Percentiles rank a stretch among this genome's conserved stretches.
Conservation (phyloP, 2,113 vertebrate genomes). For the Engraulis encrasicolus region DNA sequence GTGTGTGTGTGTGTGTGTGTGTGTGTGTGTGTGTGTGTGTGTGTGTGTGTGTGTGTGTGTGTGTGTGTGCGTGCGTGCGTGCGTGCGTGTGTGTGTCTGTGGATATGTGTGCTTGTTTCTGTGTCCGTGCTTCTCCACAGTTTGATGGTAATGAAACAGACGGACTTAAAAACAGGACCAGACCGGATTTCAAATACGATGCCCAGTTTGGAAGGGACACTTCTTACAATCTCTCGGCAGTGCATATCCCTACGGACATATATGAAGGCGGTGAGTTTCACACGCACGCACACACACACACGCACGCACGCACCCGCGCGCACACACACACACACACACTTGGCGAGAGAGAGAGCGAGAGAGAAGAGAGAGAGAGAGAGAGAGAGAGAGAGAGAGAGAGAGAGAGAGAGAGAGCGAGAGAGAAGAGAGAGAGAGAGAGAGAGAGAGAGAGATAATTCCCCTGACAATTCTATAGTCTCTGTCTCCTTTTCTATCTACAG, state of each 20-base stretch:
- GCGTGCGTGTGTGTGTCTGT: slow-evolving; percentile 10
- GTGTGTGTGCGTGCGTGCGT: not conserved
- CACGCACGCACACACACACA: slow-evolving; percentile 16
- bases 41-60: not conserved
- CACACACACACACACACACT: not conserved
- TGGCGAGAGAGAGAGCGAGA: no score
- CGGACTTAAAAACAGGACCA: slow-evolving; percentile 83
- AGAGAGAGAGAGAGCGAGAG: no score
- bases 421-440: no score
- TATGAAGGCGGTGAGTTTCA: slow-evolving; percentile 96
- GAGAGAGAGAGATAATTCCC: no score
- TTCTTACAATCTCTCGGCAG: slow-evolving; percentile 92
- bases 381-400: no score
- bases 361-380: no score
- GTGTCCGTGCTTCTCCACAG: slow-evolving; percentile 65
- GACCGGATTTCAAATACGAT: slow-evolving; percentile 91
- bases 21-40: not conserved
- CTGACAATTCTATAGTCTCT: no score
- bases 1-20: no score
- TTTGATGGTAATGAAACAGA: slow-evolving; percentile 90
- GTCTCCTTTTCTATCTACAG: not conserved
- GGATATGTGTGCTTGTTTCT: not conserved
- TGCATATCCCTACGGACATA: slow-evolving; percentile 98
- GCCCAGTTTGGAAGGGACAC: slow-evolving; percentile 86
- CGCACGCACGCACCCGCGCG: not conserved